A percentile compares a stretch with the other conserved stretches of the same genome.
Conservation (phyloP, 2,113 vertebrate genomes). For the Alces alces region DNA sequence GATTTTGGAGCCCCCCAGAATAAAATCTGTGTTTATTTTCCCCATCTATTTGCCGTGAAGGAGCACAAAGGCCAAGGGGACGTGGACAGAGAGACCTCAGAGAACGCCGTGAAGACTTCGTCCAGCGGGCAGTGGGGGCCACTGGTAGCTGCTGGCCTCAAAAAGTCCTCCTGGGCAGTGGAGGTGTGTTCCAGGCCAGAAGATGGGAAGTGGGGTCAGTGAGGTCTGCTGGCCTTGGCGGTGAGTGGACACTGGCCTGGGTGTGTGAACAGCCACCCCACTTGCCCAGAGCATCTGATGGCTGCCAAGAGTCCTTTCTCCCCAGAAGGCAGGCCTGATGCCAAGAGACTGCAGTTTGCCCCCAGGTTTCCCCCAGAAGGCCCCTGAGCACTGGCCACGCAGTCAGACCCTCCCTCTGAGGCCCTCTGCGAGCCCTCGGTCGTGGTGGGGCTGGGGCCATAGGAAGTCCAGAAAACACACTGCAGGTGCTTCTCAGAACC, state of each 20-base stretch:
- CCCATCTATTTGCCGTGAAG: neutral
- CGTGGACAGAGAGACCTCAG: neutral
- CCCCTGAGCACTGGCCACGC: rapidly evolving
- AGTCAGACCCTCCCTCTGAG: neutral
- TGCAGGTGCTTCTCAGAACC: neutral
- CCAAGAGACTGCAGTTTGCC: neutral
- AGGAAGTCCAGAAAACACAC: neutral
- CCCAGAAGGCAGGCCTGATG: neutral
- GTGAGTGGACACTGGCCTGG: neutral
- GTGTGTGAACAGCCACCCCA: too few species aligned
- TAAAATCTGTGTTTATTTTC: neutral
- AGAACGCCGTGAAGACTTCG: neutral
- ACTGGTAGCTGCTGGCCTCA: neutral
- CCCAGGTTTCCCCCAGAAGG: neutral
- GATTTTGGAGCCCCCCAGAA: neutral
- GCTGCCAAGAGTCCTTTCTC: neutral
- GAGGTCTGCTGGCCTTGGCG: neutral
- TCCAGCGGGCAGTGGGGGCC: rapidly evolving
- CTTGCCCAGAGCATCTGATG: neutral
- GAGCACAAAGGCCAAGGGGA: neutral
- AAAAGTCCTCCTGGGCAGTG: neutral
- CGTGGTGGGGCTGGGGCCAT: rapidly evolving
- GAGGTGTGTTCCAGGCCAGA: too few species aligned
- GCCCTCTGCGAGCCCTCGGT: too few species aligned
- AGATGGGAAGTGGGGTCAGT: neutral